These are phyloP conservation scores for Megathymus violae DNA, from an alignment of 1,140 invertebrate species.

Conservation along the genomic window DNA sequence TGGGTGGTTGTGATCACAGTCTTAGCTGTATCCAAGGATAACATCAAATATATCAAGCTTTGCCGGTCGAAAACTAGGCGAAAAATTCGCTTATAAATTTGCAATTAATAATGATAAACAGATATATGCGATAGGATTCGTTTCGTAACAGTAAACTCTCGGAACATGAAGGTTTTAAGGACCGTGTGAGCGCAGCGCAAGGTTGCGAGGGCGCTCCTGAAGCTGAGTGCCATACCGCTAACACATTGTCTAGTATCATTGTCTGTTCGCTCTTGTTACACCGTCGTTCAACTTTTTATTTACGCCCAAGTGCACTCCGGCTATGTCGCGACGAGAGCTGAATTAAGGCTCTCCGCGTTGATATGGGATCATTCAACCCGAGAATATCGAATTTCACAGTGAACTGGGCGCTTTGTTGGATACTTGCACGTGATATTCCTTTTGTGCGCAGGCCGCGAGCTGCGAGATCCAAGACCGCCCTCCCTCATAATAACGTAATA, in stretches of 20 bases:
- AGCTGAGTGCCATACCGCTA: slow-evolving; percentile 72
- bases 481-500: slow-evolving; percentile 33
- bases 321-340: slow-evolving; percentile 76
- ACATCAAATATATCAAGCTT: too few relatives aligned
- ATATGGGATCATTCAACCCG: slow-evolving; percentile 83
- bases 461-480: slow-evolving; percentile 19
- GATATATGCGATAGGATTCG: too few relatives aligned
- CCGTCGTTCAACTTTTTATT: slow-evolving; percentile 81
- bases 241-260: slow-evolving; percentile 79
- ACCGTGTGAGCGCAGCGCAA: slow-evolving; percentile 37
- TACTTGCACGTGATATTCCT: slow-evolving; percentile 77
- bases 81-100: too few relatives aligned
- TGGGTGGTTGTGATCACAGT: too few relatives aligned
- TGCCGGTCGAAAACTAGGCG: too few relatives aligned
- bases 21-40: too few relatives aligned
- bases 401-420: slow-evolving; percentile 74
- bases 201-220: slow-evolving; percentile 62
- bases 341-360: slow-evolving; percentile 79
- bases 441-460: slow-evolving; percentile 48
- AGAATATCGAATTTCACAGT: slow-evolving; percentile 79
- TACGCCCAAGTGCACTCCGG: slow-evolving; percentile 79
- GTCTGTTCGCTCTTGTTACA: slow-evolving; percentile 75
- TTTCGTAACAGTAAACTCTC: slow-evolving; percentile 5
- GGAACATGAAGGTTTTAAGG: slow-evolving; percentile 20
- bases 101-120: too few relatives aligned